Evolutionary conservation across 2,113 vertebrate genomes (phyloP), one percentile per base, ranked within the genome.

Genomic region (Furnarius figulus): DNA sequence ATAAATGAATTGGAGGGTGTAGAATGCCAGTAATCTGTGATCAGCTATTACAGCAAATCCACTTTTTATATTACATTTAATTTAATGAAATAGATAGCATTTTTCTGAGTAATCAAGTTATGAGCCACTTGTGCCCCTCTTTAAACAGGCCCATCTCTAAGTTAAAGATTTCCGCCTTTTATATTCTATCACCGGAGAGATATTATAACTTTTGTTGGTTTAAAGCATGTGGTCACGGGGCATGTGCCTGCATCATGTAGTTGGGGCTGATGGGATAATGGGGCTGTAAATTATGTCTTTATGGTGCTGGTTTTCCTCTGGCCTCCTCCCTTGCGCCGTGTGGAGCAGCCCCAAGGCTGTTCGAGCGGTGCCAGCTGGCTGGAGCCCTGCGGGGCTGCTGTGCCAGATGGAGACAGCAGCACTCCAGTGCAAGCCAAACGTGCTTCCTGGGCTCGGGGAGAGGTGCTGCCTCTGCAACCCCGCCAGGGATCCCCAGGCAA

Each of bases 341-440:
- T 21, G 27, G 76, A 94, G 87, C 93, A 92, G 91, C 93, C 94
- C 47, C 53, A 67, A 24, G 93, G 89, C 94, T 79, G 91, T 88
- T 2, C 4, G 49, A 63, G 67, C 28, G 2, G 52, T 95, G 92
- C 89, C 95, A 96, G 92, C 95, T 94, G 93, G 95, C 95, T 81
- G 66, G 25, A 66, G 89, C 81, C 87, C 81, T 62, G 72, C 5
- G 75, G 92, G 92, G 84, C 89, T 7, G n/a, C 66, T 74, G 74
- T 96, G 94, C 90, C 97, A 94, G 93, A 93, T 90, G 89, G 90
- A 94, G 93, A 28, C 49, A 92, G 68, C 91, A 92, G 93, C 80
- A 3, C 79, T 93, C 61, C 83, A 67, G 85, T 52, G 58, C 80
- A 50, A 85, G 63, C 81, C 70, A 39, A 10, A 39, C 35, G 5